A percentile compares a stretch with the other conserved stretches of the same genome.
phyloP scores from a whole-genome alignment of 2,113 vertebrate genomes.

The Rhadina sibilatrix region DNA sequence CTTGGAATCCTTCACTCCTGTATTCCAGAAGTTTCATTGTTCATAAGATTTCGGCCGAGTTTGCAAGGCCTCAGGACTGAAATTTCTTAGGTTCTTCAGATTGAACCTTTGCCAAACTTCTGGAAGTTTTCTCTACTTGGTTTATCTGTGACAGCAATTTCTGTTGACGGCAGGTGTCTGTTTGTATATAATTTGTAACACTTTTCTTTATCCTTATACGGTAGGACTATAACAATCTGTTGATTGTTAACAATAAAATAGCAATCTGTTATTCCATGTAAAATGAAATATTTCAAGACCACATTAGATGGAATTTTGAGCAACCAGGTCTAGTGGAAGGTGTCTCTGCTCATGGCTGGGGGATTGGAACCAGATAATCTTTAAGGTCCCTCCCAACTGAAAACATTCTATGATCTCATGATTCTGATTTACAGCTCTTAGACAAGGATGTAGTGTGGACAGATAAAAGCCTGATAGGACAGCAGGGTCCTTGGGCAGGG shows the following conservation, averaged over 20 bases:
- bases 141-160: not conserved
- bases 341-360: too few relatives aligned
- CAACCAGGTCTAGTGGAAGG: not conserved
- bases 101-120: not conserved
- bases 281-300: not conserved
- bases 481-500: not conserved
- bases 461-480: not conserved
- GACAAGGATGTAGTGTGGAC: not conserved
- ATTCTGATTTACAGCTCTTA: not conserved
- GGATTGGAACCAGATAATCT: not conserved
- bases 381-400: not conserved
- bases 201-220: not conserved
- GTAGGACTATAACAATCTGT: not conserved
- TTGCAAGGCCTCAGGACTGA: not conserved
- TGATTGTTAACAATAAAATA: not conserved
- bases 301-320: accelerated
- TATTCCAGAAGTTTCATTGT: not conserved
- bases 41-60: not conserved
- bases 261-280: not conserved
- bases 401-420: not conserved
- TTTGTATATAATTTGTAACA: not conserved
- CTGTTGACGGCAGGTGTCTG: not conserved
- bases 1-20: not conserved
- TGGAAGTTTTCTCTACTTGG: not conserved
- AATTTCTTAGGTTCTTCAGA: not conserved